Percentiles rank a stretch among this genome's conserved stretches.
These are phyloP conservation scores for Pseudomugil tenellus DNA, from an alignment of 2,797 vertebrate species.

Conservation along the genomic window DNA sequence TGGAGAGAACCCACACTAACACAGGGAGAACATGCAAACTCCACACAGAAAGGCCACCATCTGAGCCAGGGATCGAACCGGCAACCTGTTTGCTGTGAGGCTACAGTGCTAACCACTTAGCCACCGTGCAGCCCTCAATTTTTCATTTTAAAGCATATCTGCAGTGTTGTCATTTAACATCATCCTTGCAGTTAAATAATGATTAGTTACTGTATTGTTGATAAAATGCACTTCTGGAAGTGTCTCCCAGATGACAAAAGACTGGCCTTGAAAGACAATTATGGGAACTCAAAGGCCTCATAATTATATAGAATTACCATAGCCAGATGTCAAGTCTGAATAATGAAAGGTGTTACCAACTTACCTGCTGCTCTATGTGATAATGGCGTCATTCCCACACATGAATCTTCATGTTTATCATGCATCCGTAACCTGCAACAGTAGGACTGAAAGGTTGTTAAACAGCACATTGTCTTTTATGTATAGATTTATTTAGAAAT, in stretches of 20 bases:
- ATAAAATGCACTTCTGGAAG: constrained; percentile 49
- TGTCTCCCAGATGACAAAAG: constrained; percentile 61
- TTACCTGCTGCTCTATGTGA: constrained; percentile 32
- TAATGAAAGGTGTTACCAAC: constrained; percentile 67
- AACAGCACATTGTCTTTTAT: background rate
- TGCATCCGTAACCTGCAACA: constrained; percentile 10
- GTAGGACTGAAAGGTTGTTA: background rate
- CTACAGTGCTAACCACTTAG: no score
- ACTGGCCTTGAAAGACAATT: constrained; percentile 53
- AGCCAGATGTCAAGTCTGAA: constrained; percentile 71
- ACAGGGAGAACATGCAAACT: no score
- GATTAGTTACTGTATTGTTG: constrained; percentile 38
- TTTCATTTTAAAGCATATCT: background rate
- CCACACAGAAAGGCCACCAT: no score
- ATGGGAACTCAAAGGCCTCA: constrained; percentile 49
- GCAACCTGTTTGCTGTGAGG: no score
- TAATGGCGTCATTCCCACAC: constrained; percentile 36
- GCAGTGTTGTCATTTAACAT: background rate
- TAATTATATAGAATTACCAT: constrained; percentile 55
- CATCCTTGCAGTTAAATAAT: constrained; percentile 19
- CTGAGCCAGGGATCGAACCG: no score
- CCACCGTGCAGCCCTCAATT: no score
- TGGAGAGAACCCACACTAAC: no score
- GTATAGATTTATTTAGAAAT: background rate
- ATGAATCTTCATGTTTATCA: constrained; percentile 10